Conservation (phyloP, 2,888 invertebrate species). For the Cheilosia variabilis region DNA sequence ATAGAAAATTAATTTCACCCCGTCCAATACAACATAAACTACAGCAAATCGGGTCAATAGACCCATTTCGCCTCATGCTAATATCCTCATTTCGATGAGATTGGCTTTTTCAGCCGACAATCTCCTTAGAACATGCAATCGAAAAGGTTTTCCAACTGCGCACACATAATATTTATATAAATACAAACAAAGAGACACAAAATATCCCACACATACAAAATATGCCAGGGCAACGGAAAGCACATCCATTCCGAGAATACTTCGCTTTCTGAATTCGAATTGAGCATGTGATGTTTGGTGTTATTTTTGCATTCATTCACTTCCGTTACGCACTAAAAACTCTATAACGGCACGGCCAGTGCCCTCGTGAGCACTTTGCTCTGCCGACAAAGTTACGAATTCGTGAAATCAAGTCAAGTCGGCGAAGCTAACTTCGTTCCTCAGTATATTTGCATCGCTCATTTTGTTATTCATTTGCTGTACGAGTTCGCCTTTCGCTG, state of each 20-base stretch:
- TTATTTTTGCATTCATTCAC: slow-evolving; percentile 56
- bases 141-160: neutral
- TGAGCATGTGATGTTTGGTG: slow-evolving; percentile 30
- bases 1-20: too few relatives aligned
- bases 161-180: neutral
- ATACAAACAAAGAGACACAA: neutral
- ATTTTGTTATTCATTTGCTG: slow-evolving; percentile 23
- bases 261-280: slow-evolving; percentile 41
- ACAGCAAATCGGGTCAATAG: slow-evolving; percentile 48
- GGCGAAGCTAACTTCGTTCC: neutral
- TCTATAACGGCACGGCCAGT: slow-evolving; percentile 47
- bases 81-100: slow-evolving; percentile 19
- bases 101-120: slow-evolving; percentile 23
- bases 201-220: neutral
- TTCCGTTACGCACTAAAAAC: slow-evolving; percentile 65
- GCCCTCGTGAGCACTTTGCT: slow-evolving; percentile 18
- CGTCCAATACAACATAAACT: neutral
- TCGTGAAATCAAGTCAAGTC: neutral
- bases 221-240: neutral
- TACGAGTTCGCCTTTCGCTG: slow-evolving; percentile 7
- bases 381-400: neutral
- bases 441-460: slow-evolving; percentile 20
- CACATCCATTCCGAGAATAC: slow-evolving; percentile 36
- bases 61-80: slow-evolving; percentile 6
- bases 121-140: slow-evolving; percentile 54